These are phyloP conservation scores for Gnathonemus longibarbis DNA, from an alignment of 2,113 vertebrate genomes.

Conservation along the genomic window DNA sequence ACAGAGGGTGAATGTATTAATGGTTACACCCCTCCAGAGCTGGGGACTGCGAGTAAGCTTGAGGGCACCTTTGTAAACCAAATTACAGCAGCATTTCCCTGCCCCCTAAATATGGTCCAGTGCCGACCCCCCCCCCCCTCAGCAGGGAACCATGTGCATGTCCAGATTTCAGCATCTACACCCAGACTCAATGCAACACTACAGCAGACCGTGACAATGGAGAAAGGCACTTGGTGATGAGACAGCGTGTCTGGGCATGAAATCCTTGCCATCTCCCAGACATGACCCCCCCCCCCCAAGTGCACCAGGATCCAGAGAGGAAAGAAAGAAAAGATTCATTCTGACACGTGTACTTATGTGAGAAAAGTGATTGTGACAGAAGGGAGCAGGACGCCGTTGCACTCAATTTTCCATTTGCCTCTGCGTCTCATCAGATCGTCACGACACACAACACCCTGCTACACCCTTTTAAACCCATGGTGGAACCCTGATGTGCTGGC, in stretches of 20 bases:
- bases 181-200: background rate
- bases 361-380: background rate
- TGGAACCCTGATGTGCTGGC: background rate
- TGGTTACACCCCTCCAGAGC: background rate
- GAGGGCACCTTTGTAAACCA: background rate
- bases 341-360: slow-evolving; percentile 3
- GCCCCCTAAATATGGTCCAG: background rate
- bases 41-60: background rate
- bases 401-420: background rate
- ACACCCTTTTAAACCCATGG: background rate
- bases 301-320: background rate
- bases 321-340: background rate
- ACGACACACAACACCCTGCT: background rate
- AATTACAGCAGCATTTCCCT: background rate
- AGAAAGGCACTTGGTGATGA: background rate
- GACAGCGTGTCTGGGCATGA: background rate
- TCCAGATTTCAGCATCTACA: background rate
- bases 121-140: background rate
- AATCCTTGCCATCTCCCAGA: background rate
- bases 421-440: background rate
- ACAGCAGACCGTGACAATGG: background rate
- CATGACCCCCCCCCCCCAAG: background rate
- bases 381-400: background rate
- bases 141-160: background rate
- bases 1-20: background rate